phyloP scores from a whole-genome alignment of 2,888 invertebrate species.

The Hypomecis punctinalis region DNA sequence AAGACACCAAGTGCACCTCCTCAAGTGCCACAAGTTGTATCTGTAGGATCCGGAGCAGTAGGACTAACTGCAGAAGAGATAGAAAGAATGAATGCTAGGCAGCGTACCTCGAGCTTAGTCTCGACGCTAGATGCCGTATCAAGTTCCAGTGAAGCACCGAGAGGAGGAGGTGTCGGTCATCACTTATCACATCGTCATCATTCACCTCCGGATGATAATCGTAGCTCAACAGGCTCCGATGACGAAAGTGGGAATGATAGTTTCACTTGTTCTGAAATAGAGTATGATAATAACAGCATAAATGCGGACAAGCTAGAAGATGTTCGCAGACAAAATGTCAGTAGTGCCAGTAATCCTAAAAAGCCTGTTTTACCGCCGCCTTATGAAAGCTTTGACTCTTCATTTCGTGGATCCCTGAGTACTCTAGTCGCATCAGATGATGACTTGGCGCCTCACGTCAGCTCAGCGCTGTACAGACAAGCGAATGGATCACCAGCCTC shows the following conservation, averaged over 20 bases:
- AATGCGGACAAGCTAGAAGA: conserved; percentile 91
- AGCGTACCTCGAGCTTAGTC: conserved; percentile 95
- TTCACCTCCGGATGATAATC: conserved; percentile 89
- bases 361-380: conserved; percentile 91
- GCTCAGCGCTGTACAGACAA: conserved; percentile 91
- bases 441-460: conserved; percentile 92
- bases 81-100: conserved; percentile 94
- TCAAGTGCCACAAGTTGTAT: conserved; percentile 88
- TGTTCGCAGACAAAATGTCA: conserved; percentile 84
- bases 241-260: conserved; percentile 98
- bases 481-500: conserved; percentile 91
- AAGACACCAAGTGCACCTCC: conserved; percentile 89
- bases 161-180: conserved; percentile 87
- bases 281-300: conserved; percentile 96
- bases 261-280: conserved; percentile 99
- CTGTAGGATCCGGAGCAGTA: conserved; percentile 88
- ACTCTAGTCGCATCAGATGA: conserved; percentile 97
- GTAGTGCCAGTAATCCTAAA: conserved; percentile 81
- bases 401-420: conserved; percentile 96
- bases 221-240: conserved; percentile 91
- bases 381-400: conserved; percentile 97
- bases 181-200: conserved; percentile 90
- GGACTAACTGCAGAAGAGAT: conserved; percentile 97
- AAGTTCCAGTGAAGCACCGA: conserved; percentile 92
- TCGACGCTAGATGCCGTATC: conserved; percentile 97